Evolutionary conservation across 2,888 invertebrate genomes (phyloP).

Genomic region (Diaprepes abbreviatus): DNA sequence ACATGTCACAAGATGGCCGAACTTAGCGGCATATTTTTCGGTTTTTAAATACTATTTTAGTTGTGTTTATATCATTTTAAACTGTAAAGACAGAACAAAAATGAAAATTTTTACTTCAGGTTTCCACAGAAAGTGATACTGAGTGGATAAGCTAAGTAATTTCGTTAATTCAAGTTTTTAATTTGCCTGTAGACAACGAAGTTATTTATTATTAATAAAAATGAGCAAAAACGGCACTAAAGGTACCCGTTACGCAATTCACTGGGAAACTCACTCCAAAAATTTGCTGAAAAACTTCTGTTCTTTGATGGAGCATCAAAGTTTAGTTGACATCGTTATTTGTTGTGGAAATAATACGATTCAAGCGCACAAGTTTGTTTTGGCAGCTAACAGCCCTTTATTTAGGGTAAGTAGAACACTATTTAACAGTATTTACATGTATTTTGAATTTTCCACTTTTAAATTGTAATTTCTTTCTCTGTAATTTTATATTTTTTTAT

Average conservation of each 20-base stretch:
- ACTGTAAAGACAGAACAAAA: background rate
- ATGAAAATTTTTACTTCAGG: background rate
- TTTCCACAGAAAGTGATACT: background rate
- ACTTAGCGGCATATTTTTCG: background rate
- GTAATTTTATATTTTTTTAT: too few species aligned
- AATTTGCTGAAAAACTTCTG: conserved; percentile 79
- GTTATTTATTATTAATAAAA: background rate
- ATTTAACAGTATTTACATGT: too few species aligned
- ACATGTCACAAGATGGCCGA: background rate
- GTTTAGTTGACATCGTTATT: conserved; percentile 81
- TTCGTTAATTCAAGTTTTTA: background rate
- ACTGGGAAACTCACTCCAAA: conserved; percentile 69
- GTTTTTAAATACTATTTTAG: background rate
- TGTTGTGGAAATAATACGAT: conserved; percentile 82
- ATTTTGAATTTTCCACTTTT: too few species aligned
- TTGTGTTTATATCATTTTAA: background rate
- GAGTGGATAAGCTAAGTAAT: background rate
- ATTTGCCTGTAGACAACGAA: too few species aligned
- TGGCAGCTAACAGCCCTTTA: conserved; percentile 81
- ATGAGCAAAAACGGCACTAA: conserved; percentile 38
- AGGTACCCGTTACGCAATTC: conserved; percentile 50
- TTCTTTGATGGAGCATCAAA: conserved; percentile 79
- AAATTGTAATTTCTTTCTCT: too few species aligned
- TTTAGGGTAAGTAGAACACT: conserved; percentile 74
- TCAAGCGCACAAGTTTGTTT: conserved; percentile 80